A percentile compares a stretch with the other conserved stretches of the same genome.
phyloP scores from a whole-genome alignment of 2,113 vertebrate genomes.

The Pseudolaguvia tuberculata region DNA sequence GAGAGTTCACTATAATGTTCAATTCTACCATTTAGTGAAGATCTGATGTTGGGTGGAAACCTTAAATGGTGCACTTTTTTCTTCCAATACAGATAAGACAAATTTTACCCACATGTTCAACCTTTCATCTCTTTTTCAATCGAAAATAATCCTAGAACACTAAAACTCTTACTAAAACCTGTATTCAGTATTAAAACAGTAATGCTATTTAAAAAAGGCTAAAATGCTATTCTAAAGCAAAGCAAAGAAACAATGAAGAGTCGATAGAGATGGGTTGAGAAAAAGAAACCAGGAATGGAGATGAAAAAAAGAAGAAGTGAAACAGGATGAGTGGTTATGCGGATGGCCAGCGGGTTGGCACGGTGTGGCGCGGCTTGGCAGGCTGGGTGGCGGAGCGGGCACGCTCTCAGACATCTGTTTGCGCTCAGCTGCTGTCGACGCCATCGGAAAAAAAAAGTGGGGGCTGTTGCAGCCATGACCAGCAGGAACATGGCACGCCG shows the following conservation, averaged over 20 bases:
- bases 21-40: background rate
- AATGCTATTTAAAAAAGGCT: background rate
- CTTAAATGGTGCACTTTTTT: background rate
- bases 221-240: background rate
- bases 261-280: background rate
- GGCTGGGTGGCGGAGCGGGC: conserved; percentile 65
- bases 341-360: conserved; percentile 64
- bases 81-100: background rate
- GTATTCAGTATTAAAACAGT: background rate
- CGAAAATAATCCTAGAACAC: background rate
- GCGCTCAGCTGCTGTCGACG: conserved; percentile 67
- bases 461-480: conserved; percentile 56
- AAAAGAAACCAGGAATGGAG: conserved; percentile 1
- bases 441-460: conserved; percentile 47
- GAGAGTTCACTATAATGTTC: background rate
- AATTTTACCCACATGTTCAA: background rate
- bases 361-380: conserved; percentile 66
- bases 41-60: background rate
- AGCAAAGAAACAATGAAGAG: conserved; percentile 13
- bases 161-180: background rate
- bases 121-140: background rate
- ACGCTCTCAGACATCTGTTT: conserved; percentile 80
- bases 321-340: conserved; percentile 50
- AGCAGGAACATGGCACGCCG: conserved; percentile 38
- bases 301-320: conserved; percentile 35